These are phyloP conservation scores for Oreonectes daqikongensis DNA, from an alignment of 2,797 vertebrate genomes.

Conservation along the genomic window DNA sequence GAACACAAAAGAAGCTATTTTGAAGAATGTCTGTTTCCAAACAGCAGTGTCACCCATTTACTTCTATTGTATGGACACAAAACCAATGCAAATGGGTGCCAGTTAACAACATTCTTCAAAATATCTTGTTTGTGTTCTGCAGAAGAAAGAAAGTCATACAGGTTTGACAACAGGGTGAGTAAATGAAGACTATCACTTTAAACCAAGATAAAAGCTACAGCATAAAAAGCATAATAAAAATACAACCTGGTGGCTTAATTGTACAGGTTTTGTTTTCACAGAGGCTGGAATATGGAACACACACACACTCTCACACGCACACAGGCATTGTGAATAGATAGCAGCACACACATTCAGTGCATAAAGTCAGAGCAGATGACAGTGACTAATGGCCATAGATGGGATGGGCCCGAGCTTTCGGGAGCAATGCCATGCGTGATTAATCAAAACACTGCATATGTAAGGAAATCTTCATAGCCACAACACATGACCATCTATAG, in stretches of 20 bases:
- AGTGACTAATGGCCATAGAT: conserved; percentile 60
- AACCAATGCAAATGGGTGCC: too few relatives aligned
- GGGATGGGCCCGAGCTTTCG: conserved; percentile 58
- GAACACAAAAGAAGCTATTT: too few relatives aligned
- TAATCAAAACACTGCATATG: conserved; percentile 63
- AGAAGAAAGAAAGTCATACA: too few relatives aligned
- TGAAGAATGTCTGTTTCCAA: too few relatives aligned
- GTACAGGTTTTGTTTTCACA: conserved; percentile 17
- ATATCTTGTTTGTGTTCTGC: too few relatives aligned
- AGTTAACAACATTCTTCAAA: too few relatives aligned
- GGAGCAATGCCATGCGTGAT: conserved; percentile 58
- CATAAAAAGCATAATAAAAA: neutral
- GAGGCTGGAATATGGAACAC: conserved; percentile 22
- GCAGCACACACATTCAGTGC: conserved; percentile 53
- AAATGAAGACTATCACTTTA: too few relatives aligned
- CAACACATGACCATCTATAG: conserved; percentile 32
- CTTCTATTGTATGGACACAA: too few relatives aligned
- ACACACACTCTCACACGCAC: conserved; percentile 34
- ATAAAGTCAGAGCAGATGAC: conserved; percentile 57
- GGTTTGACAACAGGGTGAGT: too few relatives aligned
- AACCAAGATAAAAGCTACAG: neutral
- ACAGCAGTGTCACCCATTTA: too few relatives aligned
- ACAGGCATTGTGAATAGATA: conserved; percentile 42
- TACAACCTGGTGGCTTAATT: neutral
- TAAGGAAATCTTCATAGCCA: conserved; percentile 53